phyloP scores from a whole-genome alignment of 2,888 invertebrate genomes.

The Nudaria mundana region DNA sequence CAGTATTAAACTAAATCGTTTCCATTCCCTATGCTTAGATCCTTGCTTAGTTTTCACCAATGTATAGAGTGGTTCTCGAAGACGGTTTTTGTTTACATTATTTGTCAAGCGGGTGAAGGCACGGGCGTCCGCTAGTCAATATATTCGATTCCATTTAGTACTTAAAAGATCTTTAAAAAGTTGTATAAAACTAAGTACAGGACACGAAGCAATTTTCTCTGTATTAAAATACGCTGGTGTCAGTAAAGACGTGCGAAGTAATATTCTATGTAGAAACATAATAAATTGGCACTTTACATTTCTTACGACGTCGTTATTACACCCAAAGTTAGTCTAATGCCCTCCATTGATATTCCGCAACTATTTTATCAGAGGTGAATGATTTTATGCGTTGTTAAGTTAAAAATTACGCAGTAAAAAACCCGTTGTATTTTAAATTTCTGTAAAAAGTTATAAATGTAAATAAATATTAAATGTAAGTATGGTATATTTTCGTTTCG shows the following conservation, averaged over 20 bases:
- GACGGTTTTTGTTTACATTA: too few species aligned
- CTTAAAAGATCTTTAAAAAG: not conserved
- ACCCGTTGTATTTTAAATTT: too few species aligned
- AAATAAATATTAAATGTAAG: not conserved
- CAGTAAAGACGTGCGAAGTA: conserved; percentile 1
- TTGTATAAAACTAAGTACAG: not conserved
- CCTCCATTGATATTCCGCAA: not conserved
- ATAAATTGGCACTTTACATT: conserved; percentile 29
- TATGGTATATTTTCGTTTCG: not conserved
- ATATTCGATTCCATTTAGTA: not conserved
- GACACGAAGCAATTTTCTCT: not conserved
- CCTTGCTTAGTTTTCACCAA: too few species aligned
- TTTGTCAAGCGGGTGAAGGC: too few species aligned
- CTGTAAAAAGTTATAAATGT: not conserved
- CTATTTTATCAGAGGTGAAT: not conserved
- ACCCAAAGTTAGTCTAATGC: conserved; percentile 10
- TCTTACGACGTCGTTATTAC: conserved; percentile 19
- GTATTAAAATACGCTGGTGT: not conserved
- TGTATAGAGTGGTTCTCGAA: too few species aligned
- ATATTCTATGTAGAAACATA: conserved; percentile 22
- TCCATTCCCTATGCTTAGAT: too few species aligned
- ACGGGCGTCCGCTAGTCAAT: too few species aligned
- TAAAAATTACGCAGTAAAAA: too few species aligned
- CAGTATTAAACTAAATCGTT: too few species aligned
- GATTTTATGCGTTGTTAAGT: not conserved